These are phyloP conservation scores for Telmatherina bonti DNA, from an alignment of 2,797 vertebrate species.

Conservation along the genomic window DNA sequence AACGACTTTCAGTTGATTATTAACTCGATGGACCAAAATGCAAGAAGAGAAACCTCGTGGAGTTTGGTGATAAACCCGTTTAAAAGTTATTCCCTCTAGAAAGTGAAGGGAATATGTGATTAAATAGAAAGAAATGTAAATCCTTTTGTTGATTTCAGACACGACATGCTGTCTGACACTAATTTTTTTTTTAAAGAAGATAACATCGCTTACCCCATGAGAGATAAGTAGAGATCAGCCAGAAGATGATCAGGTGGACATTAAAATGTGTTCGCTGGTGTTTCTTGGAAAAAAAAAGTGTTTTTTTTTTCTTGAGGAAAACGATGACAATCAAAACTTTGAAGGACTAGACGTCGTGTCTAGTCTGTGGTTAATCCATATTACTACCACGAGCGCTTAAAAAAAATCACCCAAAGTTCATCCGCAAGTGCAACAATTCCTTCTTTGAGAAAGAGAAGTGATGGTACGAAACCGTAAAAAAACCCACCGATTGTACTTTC, in stretches of 20 bases:
- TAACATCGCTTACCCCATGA: conserved; percentile 82
- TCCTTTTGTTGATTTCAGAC: conserved; percentile 37
- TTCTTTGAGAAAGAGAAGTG: not conserved
- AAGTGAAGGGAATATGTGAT: not conserved
- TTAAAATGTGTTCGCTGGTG: conserved; percentile 57
- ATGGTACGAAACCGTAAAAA: conserved; percentile 11
- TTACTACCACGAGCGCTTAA: conserved; percentile 12
- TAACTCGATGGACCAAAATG: not conserved
- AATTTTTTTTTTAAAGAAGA: conserved; percentile 6
- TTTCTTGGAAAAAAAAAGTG: too few species aligned
- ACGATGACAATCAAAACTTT: conserved; percentile 72
- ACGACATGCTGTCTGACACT: conserved; percentile 26
- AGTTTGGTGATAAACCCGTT: not conserved
- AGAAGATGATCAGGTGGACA: conserved; percentile 43
- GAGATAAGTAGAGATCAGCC: conserved; percentile 47
- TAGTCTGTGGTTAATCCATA: conserved; percentile 71
- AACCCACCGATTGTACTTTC: conserved; percentile 50
- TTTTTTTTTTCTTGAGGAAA: too few species aligned
- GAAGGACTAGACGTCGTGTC: conserved; percentile 45
- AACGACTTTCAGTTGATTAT: not conserved
- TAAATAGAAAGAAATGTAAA: not conserved
- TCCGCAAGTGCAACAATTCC: not conserved
- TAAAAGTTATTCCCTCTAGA: not conserved
- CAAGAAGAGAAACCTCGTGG: not conserved
- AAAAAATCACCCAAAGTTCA: conserved; percentile 21